These are phyloP conservation scores for Maniola jurtina DNA, from an alignment of 1,140 invertebrate species.

Conservation along the genomic window DNA sequence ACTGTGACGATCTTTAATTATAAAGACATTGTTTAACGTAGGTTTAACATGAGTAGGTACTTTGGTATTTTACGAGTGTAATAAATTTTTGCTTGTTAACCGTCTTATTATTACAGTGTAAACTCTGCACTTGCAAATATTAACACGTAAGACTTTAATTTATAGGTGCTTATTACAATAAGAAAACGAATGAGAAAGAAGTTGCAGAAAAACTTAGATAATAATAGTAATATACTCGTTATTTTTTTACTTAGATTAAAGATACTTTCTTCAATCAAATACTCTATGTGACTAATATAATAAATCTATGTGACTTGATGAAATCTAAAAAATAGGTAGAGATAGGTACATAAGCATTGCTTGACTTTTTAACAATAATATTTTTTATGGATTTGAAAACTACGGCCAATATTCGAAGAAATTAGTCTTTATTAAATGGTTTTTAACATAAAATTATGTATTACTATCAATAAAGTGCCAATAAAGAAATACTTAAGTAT, in stretches of 20 bases:
- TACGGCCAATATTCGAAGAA: too few species aligned
- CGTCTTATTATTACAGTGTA: constrained; percentile 13
- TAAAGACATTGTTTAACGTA: constrained; percentile 23
- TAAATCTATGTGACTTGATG: too few species aligned
- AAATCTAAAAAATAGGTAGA: too few species aligned
- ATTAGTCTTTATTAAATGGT: too few species aligned
- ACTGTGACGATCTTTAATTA: constrained; percentile 29
- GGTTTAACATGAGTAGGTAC: constrained; percentile 17
- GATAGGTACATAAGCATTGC: too few species aligned
- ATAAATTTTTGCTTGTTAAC: constrained; percentile 23
- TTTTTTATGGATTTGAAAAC: too few species aligned
- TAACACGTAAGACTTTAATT: not conserved
- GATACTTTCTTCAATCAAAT: not conserved
- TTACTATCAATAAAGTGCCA: constrained; percentile 21
- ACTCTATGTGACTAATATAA: too few species aligned
- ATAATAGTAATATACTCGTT: too few species aligned
- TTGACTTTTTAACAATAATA: too few species aligned
- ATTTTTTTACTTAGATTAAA: not conserved
- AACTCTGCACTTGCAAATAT: constrained; percentile 7
- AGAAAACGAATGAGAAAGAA: not conserved
- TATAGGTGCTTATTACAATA: not conserved
- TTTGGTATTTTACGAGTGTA: constrained; percentile 16
- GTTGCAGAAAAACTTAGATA: too few species aligned
- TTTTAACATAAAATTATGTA: constrained; percentile 3
- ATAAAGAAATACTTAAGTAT: constrained; percentile 23